These are phyloP conservation scores for Lumbricus terrestris DNA, from an alignment of 2,888 invertebrate genomes.

Conservation along the genomic window DNA sequence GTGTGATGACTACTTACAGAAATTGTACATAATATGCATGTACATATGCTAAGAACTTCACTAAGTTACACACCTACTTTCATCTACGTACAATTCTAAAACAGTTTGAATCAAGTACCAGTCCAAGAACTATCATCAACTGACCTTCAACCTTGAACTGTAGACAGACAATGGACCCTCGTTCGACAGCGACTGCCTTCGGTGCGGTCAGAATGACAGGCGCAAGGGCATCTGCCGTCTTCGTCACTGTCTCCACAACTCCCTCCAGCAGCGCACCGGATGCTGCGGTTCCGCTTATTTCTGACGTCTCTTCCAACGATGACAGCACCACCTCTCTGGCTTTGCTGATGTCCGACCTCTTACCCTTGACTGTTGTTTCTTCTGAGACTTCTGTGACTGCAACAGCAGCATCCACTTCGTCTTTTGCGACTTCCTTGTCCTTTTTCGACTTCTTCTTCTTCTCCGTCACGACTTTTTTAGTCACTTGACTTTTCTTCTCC, in stretches of 20 bases:
- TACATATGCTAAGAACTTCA: too few relatives aligned
- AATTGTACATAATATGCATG: too few relatives aligned
- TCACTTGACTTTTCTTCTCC: neutral
- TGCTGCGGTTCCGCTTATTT: neutral
- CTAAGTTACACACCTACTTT: too few relatives aligned
- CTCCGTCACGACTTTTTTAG: neutral
- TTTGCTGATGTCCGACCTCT: neutral
- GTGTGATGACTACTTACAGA: too few relatives aligned
- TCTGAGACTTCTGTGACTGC: neutral
- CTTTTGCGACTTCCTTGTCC: neutral
- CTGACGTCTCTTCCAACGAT: neutral
- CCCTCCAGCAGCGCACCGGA: neutral
- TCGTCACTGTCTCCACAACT: neutral
- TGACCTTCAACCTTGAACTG: conserved; percentile 28
- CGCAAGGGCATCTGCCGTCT: neutral
- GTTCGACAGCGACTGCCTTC: conserved; percentile 22
- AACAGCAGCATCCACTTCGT: neutral
- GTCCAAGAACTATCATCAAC: neutral
- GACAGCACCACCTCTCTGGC: neutral
- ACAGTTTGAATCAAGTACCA: neutral
- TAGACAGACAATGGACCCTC: conserved; percentile 28
- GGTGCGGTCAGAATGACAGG: conserved; percentile 14
- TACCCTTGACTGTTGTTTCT: neutral
- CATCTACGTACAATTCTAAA: neutral
- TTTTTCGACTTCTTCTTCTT: conserved; percentile 12